These are phyloP conservation scores for Eriosoma lanigerum DNA, from an alignment of 1,140 invertebrate species.

Conservation along the genomic window DNA sequence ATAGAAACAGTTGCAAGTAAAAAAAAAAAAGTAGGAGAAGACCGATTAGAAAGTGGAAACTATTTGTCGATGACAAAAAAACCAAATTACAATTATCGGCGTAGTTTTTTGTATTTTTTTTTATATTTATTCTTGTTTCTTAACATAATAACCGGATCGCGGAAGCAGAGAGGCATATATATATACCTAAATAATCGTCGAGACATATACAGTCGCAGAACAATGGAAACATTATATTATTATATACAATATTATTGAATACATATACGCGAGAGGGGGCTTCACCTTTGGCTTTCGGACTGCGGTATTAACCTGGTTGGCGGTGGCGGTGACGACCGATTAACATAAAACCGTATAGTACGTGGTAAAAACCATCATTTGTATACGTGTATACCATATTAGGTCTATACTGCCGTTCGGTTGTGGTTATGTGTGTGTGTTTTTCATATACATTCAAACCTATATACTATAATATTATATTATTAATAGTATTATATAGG, in stretches of 20 bases:
- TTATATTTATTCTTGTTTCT: not conserved
- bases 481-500: too few relatives aligned
- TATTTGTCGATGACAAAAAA: not conserved
- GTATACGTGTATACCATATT: not conserved
- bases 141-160: slow-evolving; percentile 21
- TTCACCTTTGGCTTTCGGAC: slow-evolving; percentile 42
- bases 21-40: too few relatives aligned
- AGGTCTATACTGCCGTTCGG: not conserved
- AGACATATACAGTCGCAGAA: slow-evolving; percentile 13
- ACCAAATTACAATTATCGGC: not conserved
- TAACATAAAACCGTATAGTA: slow-evolving; percentile 29
- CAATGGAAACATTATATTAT: slow-evolving; percentile 32
- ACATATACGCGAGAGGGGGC: not conserved
- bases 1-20: too few relatives aligned
- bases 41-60: slow-evolving; percentile 7
- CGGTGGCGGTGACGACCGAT: slow-evolving; percentile 5
- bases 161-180: not conserved
- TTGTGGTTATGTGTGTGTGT: not conserved
- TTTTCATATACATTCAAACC: not conserved
- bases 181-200: too few relatives aligned
- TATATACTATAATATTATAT: too few relatives aligned
- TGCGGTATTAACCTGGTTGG: slow-evolving; percentile 27
- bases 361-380: not conserved
- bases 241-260: not conserved
- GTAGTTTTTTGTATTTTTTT: not conserved